phyloP scores from a whole-genome alignment of 2,888 invertebrate species.

The Zele albiditarsus region DNA sequence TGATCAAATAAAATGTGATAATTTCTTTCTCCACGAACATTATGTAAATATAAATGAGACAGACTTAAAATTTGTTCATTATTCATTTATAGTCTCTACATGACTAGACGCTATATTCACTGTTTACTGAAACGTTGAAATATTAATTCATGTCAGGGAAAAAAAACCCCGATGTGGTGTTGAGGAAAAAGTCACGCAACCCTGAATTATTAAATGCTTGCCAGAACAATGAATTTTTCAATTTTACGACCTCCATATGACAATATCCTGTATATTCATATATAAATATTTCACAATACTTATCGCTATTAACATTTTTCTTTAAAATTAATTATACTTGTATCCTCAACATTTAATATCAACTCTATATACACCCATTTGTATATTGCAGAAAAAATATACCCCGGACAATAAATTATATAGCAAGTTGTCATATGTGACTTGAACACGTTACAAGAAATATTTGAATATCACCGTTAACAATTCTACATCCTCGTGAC shows the following conservation, averaged over 20 bases:
- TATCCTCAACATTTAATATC: too few species aligned
- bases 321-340: slow-evolving; percentile 40
- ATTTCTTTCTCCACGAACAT: neutral
- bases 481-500: neutral
- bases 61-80: slow-evolving; percentile 13
- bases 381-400: too few species aligned
- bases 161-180: slow-evolving; percentile 17
- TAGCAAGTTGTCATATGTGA: too few species aligned
- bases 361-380: too few species aligned
- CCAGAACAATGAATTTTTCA: slow-evolving; percentile 56
- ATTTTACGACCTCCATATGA: slow-evolving; percentile 57
- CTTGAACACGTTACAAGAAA: too few species aligned
- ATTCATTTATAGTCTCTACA: slow-evolving; percentile 15
- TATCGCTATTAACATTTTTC: slow-evolving; percentile 48
- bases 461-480: neutral
- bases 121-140: slow-evolving; percentile 40
- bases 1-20: too few species aligned
- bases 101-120: slow-evolving; percentile 30
- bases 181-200: slow-evolving; percentile 57
- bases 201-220: slow-evolving; percentile 57
- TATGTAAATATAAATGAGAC: slow-evolving; percentile 17
- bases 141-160: slow-evolving; percentile 35
- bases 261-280: slow-evolving; percentile 46
- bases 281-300: slow-evolving; percentile 45
- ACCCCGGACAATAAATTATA: too few species aligned